Evolutionary conservation across 2,797 vertebrate genomes (phyloP).

Genomic region (Anguilla obscura): DNA sequence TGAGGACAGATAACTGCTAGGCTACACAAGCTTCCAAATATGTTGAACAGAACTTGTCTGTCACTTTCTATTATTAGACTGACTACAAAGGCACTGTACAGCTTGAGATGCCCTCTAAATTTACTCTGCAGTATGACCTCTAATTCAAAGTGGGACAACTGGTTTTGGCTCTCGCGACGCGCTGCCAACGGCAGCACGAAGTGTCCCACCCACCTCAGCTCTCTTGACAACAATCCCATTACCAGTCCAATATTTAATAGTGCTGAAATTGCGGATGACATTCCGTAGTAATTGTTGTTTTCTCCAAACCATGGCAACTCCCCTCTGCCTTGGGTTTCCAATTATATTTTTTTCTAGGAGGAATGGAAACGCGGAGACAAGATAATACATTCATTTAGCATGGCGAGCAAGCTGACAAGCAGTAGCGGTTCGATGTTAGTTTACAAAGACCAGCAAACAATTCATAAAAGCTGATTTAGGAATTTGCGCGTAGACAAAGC

Average conservation of each 20-base stretch:
- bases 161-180: conserved; percentile 20
- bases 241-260: background rate
- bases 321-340: background rate
- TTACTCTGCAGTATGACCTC: conserved; percentile 34
- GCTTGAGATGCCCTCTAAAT: conserved; percentile 30
- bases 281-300: background rate
- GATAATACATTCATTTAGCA: background rate
- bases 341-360: background rate
- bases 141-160: conserved; percentile 34
- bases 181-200: background rate
- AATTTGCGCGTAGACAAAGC: background rate
- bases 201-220: background rate
- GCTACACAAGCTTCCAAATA: background rate
- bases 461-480: conserved; percentile 5
- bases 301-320: background rate
- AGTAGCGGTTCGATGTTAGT: background rate
- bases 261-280: background rate
- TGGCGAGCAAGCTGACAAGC: background rate
- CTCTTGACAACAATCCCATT: background rate
- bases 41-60: background rate
- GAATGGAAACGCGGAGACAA: background rate
- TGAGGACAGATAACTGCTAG: background rate
- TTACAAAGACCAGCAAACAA: background rate
- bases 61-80: conserved; percentile 6
- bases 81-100: conserved; percentile 1